phyloP scores from a whole-genome alignment of 2,797 vertebrate genomes.

The Buceros bicornis region DNA sequence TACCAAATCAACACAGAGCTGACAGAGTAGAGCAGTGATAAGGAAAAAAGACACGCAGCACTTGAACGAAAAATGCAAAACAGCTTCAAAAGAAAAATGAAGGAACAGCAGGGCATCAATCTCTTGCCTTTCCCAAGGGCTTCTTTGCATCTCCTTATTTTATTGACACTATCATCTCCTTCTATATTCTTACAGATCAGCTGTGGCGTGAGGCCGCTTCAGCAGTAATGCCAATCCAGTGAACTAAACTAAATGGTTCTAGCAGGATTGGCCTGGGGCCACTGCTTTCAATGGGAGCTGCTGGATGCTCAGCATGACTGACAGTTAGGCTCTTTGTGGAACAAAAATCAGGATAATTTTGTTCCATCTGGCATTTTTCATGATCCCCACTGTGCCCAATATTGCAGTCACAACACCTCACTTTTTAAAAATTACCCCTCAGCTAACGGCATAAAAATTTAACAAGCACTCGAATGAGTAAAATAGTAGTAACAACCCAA shows the following conservation, averaged over 20 bases:
- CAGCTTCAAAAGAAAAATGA: background rate
- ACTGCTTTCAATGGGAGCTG: conserved; percentile 49
- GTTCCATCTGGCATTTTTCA: conserved; percentile 62
- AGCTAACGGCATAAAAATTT: background rate
- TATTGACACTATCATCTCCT: background rate
- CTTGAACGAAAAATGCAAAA: conserved; percentile 3
- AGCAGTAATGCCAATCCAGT: background rate
- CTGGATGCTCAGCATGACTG: conserved; percentile 59
- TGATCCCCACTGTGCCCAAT: conserved; percentile 21
- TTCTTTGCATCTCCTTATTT: conserved; percentile 8
- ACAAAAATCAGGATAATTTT: conserved; percentile 61
- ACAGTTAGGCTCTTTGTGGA: conserved; percentile 55
- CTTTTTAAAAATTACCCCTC: conserved; percentile 10
- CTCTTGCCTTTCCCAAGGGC: background rate
- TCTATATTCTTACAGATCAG: background rate
- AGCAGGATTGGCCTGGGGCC: conserved; percentile 48
- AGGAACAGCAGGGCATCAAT: background rate
- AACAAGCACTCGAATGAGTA: background rate
- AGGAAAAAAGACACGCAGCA: background rate
- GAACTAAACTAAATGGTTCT: background rate
- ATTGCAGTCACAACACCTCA: background rate
- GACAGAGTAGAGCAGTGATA: background rate
- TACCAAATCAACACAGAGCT: background rate
- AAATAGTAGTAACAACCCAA: background rate
- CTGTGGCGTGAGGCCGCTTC: background rate